These are phyloP conservation scores for Diabrotica undecimpunctata DNA, from an alignment of 1,140 invertebrate genomes.

Conservation along the genomic window DNA sequence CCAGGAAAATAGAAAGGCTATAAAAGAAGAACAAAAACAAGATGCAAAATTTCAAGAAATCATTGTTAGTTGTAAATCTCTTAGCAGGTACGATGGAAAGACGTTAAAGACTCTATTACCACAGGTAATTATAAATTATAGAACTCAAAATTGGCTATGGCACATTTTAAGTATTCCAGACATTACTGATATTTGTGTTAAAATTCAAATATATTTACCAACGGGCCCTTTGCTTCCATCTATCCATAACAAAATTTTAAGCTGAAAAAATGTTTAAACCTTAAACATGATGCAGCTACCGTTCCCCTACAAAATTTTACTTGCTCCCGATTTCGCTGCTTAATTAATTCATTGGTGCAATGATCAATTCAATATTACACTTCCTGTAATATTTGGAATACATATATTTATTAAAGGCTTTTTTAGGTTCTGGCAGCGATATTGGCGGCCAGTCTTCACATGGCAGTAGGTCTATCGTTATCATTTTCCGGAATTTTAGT, in stretches of 20 bases:
- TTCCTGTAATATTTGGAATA: too few relatives aligned
- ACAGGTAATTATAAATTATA: slow-evolving; percentile 36
- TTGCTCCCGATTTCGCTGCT: too few relatives aligned
- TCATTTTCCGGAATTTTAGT: slow-evolving; percentile 63
- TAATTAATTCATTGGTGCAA: too few relatives aligned
- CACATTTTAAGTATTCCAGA: too few relatives aligned
- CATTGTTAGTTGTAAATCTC: slow-evolving; percentile 44
- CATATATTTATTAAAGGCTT: background rate
- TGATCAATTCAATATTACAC: too few relatives aligned
- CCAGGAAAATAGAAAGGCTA: slow-evolving; percentile 38
- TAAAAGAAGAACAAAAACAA: slow-evolving; percentile 37
- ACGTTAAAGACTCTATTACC: slow-evolving; percentile 42
- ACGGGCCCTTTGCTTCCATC: too few relatives aligned
- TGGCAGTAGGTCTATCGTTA: slow-evolving; percentile 54
- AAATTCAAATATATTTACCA: too few relatives aligned
- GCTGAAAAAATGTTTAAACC: too few relatives aligned
- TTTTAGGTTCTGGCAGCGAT: slow-evolving; percentile 52
- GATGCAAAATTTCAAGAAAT: slow-evolving; percentile 46
- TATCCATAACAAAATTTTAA: too few relatives aligned
- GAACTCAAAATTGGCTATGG: background rate
- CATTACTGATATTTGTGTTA: too few relatives aligned
- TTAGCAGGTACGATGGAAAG: slow-evolving; percentile 43
- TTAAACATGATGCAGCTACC: too few relatives aligned
- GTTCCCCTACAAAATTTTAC: too few relatives aligned
- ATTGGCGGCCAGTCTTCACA: slow-evolving; percentile 55